Conservation (phyloP, 2,113 vertebrate genomes). For the Leptodactylus fuscus region DNA sequence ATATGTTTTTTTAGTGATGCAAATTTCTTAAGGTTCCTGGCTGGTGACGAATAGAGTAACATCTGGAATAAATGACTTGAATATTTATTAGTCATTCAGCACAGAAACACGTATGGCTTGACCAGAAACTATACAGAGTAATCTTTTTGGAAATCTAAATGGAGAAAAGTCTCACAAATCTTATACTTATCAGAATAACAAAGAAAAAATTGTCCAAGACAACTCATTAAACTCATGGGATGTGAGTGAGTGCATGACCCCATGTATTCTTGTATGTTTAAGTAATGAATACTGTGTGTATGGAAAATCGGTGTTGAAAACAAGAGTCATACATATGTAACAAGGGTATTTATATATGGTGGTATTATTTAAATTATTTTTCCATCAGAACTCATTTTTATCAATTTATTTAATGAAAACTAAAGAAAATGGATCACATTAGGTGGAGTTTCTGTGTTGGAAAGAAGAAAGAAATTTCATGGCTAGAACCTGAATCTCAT, state of each 20-base stretch:
- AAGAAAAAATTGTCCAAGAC: not conserved
- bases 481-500: too few relatives aligned
- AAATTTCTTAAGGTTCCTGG: not conserved
- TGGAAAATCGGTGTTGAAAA: not conserved
- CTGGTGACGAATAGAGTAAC: conserved; percentile 48
- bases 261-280: conserved; percentile 13
- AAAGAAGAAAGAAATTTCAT: too few relatives aligned
- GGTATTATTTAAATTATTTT: not conserved
- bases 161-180: not conserved
- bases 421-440: too few relatives aligned
- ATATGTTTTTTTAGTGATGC: not conserved
- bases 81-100: conserved; percentile 50
- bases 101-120: conserved; percentile 19
- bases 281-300: not conserved
- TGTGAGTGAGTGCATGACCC: not conserved
- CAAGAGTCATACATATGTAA: not conserved
- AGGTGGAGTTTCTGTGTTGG: too few relatives aligned
- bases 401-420: too few relatives aligned
- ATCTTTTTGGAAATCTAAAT: conserved; percentile 42
- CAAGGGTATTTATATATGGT: not conserved
- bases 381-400: too few relatives aligned
- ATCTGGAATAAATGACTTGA: conserved; percentile 47
- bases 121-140: conserved; percentile 46
- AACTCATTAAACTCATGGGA: conserved; percentile 2
- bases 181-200: not conserved